Base-by-base conservation (phyloP, 2,113 vertebrate genomes). In the Callospermophilus lateralis region DNA sequence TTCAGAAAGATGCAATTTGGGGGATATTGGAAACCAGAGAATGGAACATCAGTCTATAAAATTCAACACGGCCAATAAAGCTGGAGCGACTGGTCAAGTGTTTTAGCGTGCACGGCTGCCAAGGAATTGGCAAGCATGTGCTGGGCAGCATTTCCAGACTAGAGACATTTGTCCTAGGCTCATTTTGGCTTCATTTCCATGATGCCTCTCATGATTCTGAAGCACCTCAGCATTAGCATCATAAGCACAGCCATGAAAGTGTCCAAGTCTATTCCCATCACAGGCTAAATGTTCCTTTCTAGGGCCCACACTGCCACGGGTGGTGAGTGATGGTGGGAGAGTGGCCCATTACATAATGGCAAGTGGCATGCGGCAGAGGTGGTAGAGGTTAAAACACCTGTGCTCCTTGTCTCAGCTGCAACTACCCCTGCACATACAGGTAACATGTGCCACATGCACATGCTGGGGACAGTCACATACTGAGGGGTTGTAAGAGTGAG, bases 1-100 rank as follows among this genome's bases (percentile, higher is more conserved):
- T 86, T 86, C 78, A 42, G 93, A 89, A 92, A 92, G 95, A 96
- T 74, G 93, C 84, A 94, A 81, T 94, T 90, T 94, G 68, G 48
- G 42, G 77, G 80, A 96, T 93, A 92, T 78, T 96, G 80, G 94
- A 96, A 96, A 90, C 84, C 10, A 65, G 67, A 96, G 96, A 88
- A 96, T 0, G 73, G 90, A 92, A 94, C 84, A 74, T 93, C 84
- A 67, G 84, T 94, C 90, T 97, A 76, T 80, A 96, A 97, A 92
- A 96, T 61, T 83, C 93, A 95, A 89, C 95, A 91, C 0, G 13
- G 77, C 93, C 93, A 89, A 93, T 90, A 89, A 95, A 91, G 77
- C 96, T 13, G 42, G 84, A 95, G 92, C 68, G 74, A 53, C 42
- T 8, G 48, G 93, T 86, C 89, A 87, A 83, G 86, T 88, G 79